A percentile compares a stretch with the other conserved stretches of the same genome.
Evolutionary conservation across 2,888 invertebrate species (phyloP).

Genomic region (Diplolepis rosae): DNA sequence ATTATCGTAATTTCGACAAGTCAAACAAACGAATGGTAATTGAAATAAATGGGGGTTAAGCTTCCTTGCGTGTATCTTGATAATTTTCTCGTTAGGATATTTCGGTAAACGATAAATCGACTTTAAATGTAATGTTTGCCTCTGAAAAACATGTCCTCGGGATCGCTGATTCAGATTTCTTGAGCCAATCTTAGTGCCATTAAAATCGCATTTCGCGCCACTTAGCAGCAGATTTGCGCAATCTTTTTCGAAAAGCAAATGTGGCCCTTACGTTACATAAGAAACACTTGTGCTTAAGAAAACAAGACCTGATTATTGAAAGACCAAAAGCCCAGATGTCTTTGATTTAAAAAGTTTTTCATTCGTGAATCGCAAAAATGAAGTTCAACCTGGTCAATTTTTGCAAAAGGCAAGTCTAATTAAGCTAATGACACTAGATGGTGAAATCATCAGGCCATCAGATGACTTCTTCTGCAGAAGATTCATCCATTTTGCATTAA

Average conservation of each 20-base stretch:
- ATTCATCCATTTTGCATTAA: neutral
- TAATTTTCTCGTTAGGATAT: slow-evolving; percentile 27
- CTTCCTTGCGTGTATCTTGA: slow-evolving; percentile 13
- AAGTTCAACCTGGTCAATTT: neutral
- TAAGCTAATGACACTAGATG: neutral
- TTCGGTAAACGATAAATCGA: slow-evolving; percentile 25
- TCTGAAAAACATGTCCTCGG: slow-evolving; percentile 1
- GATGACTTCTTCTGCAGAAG: neutral
- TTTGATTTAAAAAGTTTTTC: too few relatives aligned
- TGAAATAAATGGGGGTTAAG: slow-evolving; percentile 24
- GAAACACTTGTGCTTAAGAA: neutral
- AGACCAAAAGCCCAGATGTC: neutral
- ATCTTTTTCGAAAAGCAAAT: slow-evolving; percentile 4
- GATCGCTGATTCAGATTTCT: neutral
- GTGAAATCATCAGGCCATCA: neutral
- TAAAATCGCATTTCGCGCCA: slow-evolving; percentile 16
- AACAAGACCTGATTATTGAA: neutral
- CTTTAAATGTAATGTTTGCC: neutral
- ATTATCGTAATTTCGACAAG: slow-evolving; percentile 16
- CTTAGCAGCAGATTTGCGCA: neutral
- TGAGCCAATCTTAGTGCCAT: slow-evolving; percentile 14
- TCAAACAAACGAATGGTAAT: slow-evolving; percentile 4
- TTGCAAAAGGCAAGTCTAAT: neutral
- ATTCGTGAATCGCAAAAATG: neutral
- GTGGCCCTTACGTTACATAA: neutral